A percentile compares a stretch with the other conserved stretches of the same genome.
Conservation (phyloP, 2,113 vertebrate genomes). For the Mustela lutreola region DNA sequence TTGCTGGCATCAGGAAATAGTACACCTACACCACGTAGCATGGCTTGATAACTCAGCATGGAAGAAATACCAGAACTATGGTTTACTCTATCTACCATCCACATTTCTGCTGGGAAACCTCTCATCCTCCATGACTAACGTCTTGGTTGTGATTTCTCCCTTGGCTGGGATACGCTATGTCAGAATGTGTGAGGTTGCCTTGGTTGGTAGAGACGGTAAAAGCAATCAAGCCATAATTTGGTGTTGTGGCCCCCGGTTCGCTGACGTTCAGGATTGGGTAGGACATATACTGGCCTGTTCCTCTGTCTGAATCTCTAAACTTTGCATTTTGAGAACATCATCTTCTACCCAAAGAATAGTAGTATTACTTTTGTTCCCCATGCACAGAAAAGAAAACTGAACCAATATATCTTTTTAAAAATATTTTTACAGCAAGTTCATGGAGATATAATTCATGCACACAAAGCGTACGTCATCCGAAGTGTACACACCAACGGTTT, state of each 20-base stretch:
- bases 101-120: neutral
- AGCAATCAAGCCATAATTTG: too few species aligned
- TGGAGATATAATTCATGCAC: neutral
- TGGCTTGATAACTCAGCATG: fast-evolving
- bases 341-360: neutral
- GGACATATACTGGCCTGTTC: neutral
- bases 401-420: neutral
- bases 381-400: neutral
- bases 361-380: too few species aligned
- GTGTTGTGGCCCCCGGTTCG: fast-evolving
- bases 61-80: fast-evolving
- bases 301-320: neutral
- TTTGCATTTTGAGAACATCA: neutral
- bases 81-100: neutral
- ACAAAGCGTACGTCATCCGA: neutral
- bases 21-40: fast-evolving
- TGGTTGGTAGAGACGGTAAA: neutral
- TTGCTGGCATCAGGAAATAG: too few species aligned
- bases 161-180: neutral
- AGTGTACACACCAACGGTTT: fast-evolving
- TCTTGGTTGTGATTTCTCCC: fast-evolving
- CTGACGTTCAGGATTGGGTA: neutral
- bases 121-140: too few species aligned
- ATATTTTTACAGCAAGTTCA: neutral
- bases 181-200: too few species aligned